Conservation (phyloP, 2,888 invertebrate species). For the Entomobrya multifasciata region DNA sequence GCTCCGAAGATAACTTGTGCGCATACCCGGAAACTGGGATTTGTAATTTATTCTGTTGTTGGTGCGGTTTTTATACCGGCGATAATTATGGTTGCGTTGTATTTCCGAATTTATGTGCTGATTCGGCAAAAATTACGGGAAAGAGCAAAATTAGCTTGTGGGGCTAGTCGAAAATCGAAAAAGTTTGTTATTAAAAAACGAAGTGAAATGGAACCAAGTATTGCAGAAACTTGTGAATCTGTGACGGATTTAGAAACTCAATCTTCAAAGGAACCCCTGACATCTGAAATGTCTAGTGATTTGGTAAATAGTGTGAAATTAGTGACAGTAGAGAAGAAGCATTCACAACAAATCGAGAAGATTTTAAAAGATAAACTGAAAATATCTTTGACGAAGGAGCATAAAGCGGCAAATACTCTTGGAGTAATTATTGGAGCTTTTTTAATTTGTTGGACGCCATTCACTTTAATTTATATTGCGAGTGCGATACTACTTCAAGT, state of each 20-base stretch:
- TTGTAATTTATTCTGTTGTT: constrained; percentile 76
- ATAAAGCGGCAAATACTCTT: constrained; percentile 77
- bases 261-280: no score
- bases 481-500: constrained; percentile 56
- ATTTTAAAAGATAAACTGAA: constrained; percentile 75
- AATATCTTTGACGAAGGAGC: constrained; percentile 76
- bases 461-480: constrained; percentile 68
- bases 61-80: constrained; percentile 79
- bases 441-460: constrained; percentile 78
- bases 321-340: constrained; percentile 54
- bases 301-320: not conserved
- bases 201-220: not conserved
- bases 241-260: no score
- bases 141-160: constrained; percentile 64
- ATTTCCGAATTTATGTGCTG: constrained; percentile 75
- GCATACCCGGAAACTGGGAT: constrained; percentile 70
- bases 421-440: constrained; percentile 78
- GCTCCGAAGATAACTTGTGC: constrained; percentile 54
- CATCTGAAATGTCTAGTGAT: not conserved
- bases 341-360: constrained; percentile 71
- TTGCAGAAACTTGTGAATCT: no score
- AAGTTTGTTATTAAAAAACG: not conserved
- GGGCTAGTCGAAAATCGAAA: no score
- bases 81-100: constrained; percentile 73
- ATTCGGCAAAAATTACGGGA: constrained; percentile 73